These are phyloP conservation scores for Mnemiopsis leidyi DNA, from an alignment of 37 sponge, comb jelly and placozoan species.

Conservation along the genomic window DNA sequence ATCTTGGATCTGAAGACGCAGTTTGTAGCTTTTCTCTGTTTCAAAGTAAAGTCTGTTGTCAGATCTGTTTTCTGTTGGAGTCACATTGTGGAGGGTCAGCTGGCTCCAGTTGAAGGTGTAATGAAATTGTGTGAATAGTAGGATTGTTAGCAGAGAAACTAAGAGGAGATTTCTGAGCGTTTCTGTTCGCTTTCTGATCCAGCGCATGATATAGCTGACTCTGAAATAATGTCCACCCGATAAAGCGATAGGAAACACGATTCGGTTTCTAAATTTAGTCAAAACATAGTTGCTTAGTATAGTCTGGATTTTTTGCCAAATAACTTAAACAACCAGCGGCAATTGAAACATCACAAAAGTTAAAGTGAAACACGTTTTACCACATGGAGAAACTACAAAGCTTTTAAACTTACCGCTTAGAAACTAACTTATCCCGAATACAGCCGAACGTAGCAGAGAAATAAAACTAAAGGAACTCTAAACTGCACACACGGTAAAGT, in stretches of 20 bases:
- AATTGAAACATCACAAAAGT: background rate
- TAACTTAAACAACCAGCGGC: background rate
- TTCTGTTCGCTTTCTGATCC: background rate
- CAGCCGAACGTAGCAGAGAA: no score
- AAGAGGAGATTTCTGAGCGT: background rate
- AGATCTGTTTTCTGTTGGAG: no score
- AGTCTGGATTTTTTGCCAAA: no score
- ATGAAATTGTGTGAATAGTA: background rate
- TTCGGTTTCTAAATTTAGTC: no score
- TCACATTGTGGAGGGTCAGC: background rate
- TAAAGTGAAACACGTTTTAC: background rate
- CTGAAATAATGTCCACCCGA: no score
- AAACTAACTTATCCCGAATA: no score
- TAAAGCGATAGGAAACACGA: no score
- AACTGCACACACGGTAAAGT: no score
- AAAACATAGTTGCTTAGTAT: no score
- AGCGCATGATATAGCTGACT: background rate
- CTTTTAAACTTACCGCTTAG: background rate
- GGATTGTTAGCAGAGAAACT: background rate
- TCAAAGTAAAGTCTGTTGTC: conserved; percentile 1
- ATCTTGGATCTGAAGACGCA: background rate
- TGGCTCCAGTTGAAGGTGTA: background rate
- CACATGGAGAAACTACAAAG: background rate
- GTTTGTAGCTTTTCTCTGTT: background rate
- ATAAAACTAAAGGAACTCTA: no score